Evolutionary conservation across 2,888 invertebrate genomes (phyloP).

Genomic region (Atrina japonica): DNA sequence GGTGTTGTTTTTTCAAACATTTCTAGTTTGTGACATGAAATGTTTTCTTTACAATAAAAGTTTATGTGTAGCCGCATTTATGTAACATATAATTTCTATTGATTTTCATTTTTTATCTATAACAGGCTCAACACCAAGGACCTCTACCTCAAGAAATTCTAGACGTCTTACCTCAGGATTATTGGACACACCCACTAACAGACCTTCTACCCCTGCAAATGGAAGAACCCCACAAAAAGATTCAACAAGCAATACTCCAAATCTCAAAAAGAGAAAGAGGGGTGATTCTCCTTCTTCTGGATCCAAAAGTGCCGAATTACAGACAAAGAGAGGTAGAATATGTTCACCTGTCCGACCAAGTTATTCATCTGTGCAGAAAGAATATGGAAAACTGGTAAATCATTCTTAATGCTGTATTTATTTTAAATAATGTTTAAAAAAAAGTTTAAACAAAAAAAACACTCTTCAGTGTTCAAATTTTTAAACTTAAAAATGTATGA

Average conservation of each 20-base stretch:
- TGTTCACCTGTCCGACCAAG: not conserved
- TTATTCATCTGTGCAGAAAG: not conserved
- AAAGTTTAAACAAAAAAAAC: too few species aligned
- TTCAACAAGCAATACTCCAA: not conserved
- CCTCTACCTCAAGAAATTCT: not conserved
- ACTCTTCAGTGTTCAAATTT: too few species aligned
- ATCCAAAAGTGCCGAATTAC: not conserved
- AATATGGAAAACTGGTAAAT: not conserved
- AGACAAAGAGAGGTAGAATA: not conserved
- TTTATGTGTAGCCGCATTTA: too few species aligned
- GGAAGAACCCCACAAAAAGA: constrained; percentile 8
- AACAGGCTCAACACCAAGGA: constrained; percentile 8
- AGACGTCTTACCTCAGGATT: not conserved
- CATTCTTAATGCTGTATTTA: too few species aligned
- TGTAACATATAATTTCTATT: too few species aligned
- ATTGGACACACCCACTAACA: not conserved
- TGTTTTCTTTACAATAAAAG: too few species aligned
- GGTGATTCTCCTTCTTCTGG: not conserved
- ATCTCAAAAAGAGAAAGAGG: constrained; percentile 22
- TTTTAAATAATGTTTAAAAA: too few species aligned
- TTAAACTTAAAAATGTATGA: too few species aligned
- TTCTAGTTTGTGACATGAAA: too few species aligned
- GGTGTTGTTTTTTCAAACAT: too few species aligned
- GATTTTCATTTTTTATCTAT: too few species aligned
- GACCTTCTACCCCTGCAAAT: not conserved